A percentile compares a stretch with the other conserved stretches of the same genome.
Conservation (phyloP, 2,113 vertebrate species). For the Spizaetus ornatus region DNA sequence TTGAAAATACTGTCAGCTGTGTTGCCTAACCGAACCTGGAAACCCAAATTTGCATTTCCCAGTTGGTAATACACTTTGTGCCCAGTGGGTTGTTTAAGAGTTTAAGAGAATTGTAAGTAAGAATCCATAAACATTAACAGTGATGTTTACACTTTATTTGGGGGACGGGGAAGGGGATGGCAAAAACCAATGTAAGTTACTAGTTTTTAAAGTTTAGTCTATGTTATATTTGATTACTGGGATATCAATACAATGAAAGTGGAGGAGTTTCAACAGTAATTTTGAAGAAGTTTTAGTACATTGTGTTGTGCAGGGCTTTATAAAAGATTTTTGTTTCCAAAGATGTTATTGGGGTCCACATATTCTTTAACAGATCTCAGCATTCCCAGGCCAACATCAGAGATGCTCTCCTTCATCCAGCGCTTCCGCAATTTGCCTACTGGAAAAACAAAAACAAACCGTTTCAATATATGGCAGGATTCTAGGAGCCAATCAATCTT, state of each 20-base stretch:
- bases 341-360: slow-evolving; percentile 96
- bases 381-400: slow-evolving; percentile 92
- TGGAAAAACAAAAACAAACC: slow-evolving; percentile 79
- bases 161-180: background rate
- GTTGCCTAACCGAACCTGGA: slow-evolving; percentile 50
- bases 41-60: slow-evolving; percentile 46
- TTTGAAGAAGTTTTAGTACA: slow-evolving; percentile 39
- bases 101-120: slow-evolving; percentile 53
- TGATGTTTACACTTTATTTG: slow-evolving; percentile 62
- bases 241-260: slow-evolving; percentile 70
- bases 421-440: slow-evolving; percentile 98
- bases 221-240: slow-evolving; percentile 78
- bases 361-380: slow-evolving; percentile 95
- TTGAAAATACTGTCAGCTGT: slow-evolving; percentile 48
- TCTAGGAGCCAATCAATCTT: slow-evolving; percentile 96
- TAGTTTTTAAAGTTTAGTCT: slow-evolving; percentile 62
- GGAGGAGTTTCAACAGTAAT: slow-evolving; percentile 48
- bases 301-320: slow-evolving; percentile 69
- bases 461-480: slow-evolving; percentile 82
- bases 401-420: slow-evolving; percentile 94
- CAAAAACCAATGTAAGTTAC: slow-evolving; percentile 52
- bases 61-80: slow-evolving; percentile 10
- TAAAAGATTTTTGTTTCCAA: slow-evolving; percentile 97
- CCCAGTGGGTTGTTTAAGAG: background rate
- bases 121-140: slow-evolving; percentile 57